phyloP scores from a whole-genome alignment of 2,888 invertebrate genomes.

The Perizoma affinitatum region DNA sequence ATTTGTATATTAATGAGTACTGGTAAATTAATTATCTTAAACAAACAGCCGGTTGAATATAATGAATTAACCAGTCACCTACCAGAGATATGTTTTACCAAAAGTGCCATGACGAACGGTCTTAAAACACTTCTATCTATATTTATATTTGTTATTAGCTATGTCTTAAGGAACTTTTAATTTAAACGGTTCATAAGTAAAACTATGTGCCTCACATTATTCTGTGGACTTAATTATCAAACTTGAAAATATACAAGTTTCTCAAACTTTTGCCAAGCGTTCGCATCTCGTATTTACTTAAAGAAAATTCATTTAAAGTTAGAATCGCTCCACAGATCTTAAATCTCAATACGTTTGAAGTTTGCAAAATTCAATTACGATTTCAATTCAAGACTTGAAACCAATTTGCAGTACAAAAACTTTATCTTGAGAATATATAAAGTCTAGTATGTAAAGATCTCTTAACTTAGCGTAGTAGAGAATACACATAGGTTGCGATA shows the following conservation, averaged over 20 bases:
- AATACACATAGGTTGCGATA: no score
- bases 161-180: no score
- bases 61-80: no score
- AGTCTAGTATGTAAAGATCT: neutral
- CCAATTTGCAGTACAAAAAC: slow-evolving; percentile 37
- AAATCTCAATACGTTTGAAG: slow-evolving; percentile 39
- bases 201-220: neutral
- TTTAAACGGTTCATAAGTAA: no score
- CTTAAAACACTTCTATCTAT: no score
- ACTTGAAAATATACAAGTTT: slow-evolving; percentile 22
- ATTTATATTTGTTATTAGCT: no score
- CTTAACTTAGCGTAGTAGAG: no score
- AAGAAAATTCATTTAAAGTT: slow-evolving; percentile 40
- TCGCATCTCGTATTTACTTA: slow-evolving; percentile 30
- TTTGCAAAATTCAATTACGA: slow-evolving; percentile 39
- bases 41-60: no score
- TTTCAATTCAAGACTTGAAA: slow-evolving; percentile 38
- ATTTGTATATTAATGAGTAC: no score
- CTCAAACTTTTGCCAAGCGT: slow-evolving; percentile 22
- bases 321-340: slow-evolving; percentile 31
- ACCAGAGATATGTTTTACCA: no score
- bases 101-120: no score
- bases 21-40: no score
- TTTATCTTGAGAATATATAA: slow-evolving; percentile 18
- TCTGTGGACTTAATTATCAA: slow-evolving; percentile 15